Base-by-base conservation (phyloP, 2,113 vertebrate species). In the Megaptera novaeangliae region DNA sequence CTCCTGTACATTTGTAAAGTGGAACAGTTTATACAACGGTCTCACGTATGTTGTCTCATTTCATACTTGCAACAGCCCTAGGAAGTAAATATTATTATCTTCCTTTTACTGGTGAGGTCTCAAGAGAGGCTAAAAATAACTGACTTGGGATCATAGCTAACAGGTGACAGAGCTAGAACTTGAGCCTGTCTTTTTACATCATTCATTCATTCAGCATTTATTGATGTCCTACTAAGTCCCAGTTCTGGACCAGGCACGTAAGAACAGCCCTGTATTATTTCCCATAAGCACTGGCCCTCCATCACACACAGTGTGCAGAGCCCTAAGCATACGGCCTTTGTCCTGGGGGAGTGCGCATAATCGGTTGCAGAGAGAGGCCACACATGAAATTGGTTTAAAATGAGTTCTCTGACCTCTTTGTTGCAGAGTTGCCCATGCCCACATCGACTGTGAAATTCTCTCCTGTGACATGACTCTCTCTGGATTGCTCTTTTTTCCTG, bases 361-460 rank as follows among this genome's bases (percentile, higher is more conserved):
- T 20, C 1, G 5, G 74, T 0, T 12, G 63, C 23, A 29, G 27
- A 87, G 93, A 92, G 80, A 96, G 87, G 75, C 80, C 69, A 46
- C 29, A 3, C 1, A 3, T 63, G 93, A 77, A 88, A 96, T 14
- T 59, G 80, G 85, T 78, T 95, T 85, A 3, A 92, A 81, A 61
- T 68, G 88, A 91, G 81, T 88, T 78, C 59, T 81, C 61, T 68
- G 71, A 75, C 93, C 55, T 93, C 66, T 64, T 49, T 20, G 78
- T 21, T 46, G 57, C 61, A 64, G 12, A 41, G 44, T 10, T 64
- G 41, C 49, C 55, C 29, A 20, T 1, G 0, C 25, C 59, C 44
- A 21, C 66, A 63, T 11, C 7, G 0, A 61, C 95, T 59, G n/a
- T 41, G 85, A 78, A 91, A 63, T 63, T 69, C 27, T 39, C 77